phyloP scores from a whole-genome alignment of 2,888 invertebrate species.

The Drosophila dives region DNA sequence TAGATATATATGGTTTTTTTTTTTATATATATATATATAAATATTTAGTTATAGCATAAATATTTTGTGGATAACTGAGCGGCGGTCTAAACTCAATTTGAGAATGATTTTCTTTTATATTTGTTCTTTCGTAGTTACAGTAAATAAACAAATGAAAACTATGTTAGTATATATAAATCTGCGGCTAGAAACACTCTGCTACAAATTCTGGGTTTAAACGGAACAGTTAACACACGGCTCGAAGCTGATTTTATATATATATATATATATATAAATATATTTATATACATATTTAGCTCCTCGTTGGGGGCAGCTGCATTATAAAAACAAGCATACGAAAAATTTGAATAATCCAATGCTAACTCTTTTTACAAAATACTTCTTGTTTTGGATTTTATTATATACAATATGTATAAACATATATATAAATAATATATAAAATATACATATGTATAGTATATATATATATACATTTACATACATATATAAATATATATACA shows the following conservation, averaged over 20 bases:
- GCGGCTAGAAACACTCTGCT: slow-evolving; percentile 7
- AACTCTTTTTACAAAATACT: slow-evolving; percentile 47
- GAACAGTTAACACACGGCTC: slow-evolving; percentile 21
- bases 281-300: neutral
- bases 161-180: slow-evolving; percentile 14
- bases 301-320: slow-evolving; percentile 1
- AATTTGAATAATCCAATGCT: slow-evolving; percentile 7
- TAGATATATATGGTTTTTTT: slow-evolving; percentile 15
- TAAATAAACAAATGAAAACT: slow-evolving; percentile 20
- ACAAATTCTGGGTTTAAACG: slow-evolving; percentile 27
- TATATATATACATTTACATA: slow-evolving; percentile 16
- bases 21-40: slow-evolving; percentile 11
- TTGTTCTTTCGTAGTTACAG: slow-evolving; percentile 18
- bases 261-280: neutral
- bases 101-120: slow-evolving; percentile 15
- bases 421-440: slow-evolving; percentile 15
- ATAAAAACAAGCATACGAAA: slow-evolving; percentile 18
- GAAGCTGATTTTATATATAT: slow-evolving; percentile 13
- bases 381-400: slow-evolving; percentile 25
- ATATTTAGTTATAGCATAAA: slow-evolving; percentile 18
- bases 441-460: slow-evolving; percentile 21
- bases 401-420: slow-evolving; percentile 42
- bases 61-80: slow-evolving; percentile 41
- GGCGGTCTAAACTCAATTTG: slow-evolving; percentile 34
- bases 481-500: slow-evolving; percentile 10